Evolutionary conservation across 1,140 invertebrate genomes (phyloP).

Genomic region (Fopius arisanus): DNA sequence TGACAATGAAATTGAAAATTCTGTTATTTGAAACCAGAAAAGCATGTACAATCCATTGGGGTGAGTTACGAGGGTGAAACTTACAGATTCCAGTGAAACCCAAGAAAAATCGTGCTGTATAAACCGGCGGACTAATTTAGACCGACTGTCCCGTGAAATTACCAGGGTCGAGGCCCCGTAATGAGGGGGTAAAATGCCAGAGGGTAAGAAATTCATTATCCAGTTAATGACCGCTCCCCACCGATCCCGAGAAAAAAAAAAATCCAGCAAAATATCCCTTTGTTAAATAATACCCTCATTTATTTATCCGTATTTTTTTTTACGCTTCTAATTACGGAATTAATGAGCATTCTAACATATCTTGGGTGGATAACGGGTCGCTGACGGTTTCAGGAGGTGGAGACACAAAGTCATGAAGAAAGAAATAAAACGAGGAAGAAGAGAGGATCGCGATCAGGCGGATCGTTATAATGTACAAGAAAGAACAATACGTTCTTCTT

Average conservation of each 20-base stretch:
- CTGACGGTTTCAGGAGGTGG: slow-evolving; percentile 39
- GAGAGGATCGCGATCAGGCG: slow-evolving; percentile 8
- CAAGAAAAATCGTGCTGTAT: slow-evolving; percentile 29
- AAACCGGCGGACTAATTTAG: slow-evolving; percentile 52
- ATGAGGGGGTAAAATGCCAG: slow-evolving; percentile 55
- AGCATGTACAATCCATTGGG: neutral
- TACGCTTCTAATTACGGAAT: slow-evolving; percentile 30
- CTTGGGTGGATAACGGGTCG: slow-evolving; percentile 58
- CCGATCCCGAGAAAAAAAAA: slow-evolving; percentile 28
- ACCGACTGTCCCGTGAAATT: slow-evolving; percentile 61
- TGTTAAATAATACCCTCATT: neutral
- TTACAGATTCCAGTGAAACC: neutral
- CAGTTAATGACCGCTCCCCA: slow-evolving; percentile 8
- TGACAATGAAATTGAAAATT: too few relatives aligned
- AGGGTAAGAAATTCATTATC: slow-evolving; percentile 46
- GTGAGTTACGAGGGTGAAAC: neutral
- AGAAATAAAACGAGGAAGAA: slow-evolving; percentile 39
- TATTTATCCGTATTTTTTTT: neutral
- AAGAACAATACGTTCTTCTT: slow-evolving; percentile 44
- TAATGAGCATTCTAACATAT: slow-evolving; percentile 50
- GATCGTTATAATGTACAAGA: slow-evolving; percentile 35
- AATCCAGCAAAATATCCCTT: neutral
- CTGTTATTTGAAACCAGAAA: too few relatives aligned
- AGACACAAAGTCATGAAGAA: slow-evolving; percentile 38
- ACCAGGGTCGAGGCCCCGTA: slow-evolving; percentile 46